A percentile compares a stretch with the other conserved stretches of the same genome.
Evolutionary conservation across 2,113 vertebrate species (phyloP).

Genomic region (Tamias sibiricus): DNA sequence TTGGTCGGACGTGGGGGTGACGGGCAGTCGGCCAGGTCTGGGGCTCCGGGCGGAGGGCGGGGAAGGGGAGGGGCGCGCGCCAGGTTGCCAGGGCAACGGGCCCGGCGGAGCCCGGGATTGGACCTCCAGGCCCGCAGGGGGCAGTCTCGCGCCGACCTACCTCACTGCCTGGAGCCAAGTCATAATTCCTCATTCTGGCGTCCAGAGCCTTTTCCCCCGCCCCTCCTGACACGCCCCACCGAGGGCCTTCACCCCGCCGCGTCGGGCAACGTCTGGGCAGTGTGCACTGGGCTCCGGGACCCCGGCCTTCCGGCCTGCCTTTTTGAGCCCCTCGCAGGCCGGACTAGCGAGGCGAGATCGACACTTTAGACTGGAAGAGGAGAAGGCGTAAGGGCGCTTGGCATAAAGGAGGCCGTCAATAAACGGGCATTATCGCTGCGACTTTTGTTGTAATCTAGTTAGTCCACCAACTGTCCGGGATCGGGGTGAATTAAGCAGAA

Average conservation of each 20-base stretch:
- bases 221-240: neutral
- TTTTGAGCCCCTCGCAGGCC: neutral
- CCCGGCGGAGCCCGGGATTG: neutral
- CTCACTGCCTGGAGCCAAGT: neutral
- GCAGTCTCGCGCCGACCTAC: neutral
- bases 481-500: neutral
- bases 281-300: neutral
- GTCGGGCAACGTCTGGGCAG: rapidly evolving
- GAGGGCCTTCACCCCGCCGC: rapidly evolving
- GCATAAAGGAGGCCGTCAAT: constrained; percentile 24
- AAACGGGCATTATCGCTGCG: neutral
- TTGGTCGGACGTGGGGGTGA: constrained; percentile 53
- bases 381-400: neutral
- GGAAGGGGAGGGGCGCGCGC: constrained; percentile 64
- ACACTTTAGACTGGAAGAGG: neutral
- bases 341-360: neutral
- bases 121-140: constrained; percentile 73
- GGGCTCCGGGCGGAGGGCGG: neutral
- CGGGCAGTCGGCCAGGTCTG: neutral
- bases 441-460: neutral
- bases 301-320: neutral
- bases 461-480: neutral
- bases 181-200: constrained; percentile 70
- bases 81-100: constrained; percentile 71
- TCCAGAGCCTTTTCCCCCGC: neutral